Evolutionary conservation across 2,113 vertebrate genomes (phyloP).

Genomic region (Pseudopodoces humilis): DNA sequence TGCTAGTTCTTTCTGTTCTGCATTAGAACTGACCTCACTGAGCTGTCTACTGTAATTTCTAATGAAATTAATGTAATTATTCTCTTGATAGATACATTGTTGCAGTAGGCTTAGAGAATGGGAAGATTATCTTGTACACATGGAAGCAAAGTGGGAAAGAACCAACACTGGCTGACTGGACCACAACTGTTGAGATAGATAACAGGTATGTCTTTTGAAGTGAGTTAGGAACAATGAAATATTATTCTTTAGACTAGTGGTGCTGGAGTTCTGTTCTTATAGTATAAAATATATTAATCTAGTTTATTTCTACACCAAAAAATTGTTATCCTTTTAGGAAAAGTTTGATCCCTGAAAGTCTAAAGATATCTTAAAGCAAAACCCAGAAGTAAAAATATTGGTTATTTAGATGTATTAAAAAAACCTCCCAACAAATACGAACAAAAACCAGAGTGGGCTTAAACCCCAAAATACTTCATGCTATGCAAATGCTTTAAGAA

Average conservation of each 20-base stretch:
- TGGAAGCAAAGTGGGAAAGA: conserved; percentile 80
- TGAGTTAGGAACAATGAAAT: neutral
- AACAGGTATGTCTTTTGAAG: conserved; percentile 80
- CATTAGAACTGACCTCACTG: neutral
- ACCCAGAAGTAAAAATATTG: neutral
- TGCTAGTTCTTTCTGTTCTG: neutral
- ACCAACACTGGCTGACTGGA: conserved; percentile 81
- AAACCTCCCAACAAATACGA: rapidly evolving
- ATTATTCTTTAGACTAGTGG: neutral
- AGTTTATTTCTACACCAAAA: neutral
- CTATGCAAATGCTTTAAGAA: neutral
- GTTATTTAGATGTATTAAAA: neutral
- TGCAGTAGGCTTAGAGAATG: conserved; percentile 88
- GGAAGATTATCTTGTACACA: conserved; percentile 84
- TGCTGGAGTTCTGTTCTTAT: neutral
- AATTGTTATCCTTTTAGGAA: neutral
- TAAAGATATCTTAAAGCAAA: neutral
- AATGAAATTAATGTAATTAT: neutral
- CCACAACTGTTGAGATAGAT: conserved; percentile 74
- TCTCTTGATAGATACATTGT: conserved; percentile 81
- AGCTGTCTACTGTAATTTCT: neutral
- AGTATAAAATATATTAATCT: neutral
- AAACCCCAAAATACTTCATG: neutral
- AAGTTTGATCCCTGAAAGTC: neutral
- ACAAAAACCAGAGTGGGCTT: rapidly evolving